Conservation (phyloP, 2,113 vertebrate species). For the Ranitomeya variabilis region DNA sequence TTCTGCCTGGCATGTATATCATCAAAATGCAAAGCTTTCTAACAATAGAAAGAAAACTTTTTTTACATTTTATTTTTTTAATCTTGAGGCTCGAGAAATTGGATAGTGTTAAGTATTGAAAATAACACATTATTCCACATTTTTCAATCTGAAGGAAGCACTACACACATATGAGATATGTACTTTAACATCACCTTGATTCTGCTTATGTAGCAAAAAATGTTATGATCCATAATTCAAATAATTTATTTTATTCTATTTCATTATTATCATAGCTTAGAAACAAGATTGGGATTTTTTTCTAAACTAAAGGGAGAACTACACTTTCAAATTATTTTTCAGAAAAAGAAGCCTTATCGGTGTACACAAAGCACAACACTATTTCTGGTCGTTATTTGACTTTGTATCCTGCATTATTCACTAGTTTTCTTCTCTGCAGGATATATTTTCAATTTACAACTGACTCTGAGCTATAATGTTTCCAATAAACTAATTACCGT, state of each 20-base stretch:
- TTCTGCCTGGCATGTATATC: constrained; percentile 2
- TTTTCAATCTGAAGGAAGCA: background rate
- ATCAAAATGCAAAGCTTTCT: constrained; percentile 6
- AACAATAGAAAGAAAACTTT: background rate
- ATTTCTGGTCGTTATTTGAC: too few species aligned
- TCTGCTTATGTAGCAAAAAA: background rate
- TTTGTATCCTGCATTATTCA: too few species aligned
- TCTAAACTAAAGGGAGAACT: background rate
- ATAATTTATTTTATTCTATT: background rate
- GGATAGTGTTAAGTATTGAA: background rate
- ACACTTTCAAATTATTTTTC: too few species aligned
- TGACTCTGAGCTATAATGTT: too few species aligned
- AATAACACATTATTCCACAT: constrained; percentile 11
- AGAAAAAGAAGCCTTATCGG: too few species aligned
- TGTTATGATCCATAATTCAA: background rate
- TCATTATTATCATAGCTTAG: background rate
- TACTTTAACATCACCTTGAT: background rate
- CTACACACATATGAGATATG: background rate
- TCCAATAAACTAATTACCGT: too few species aligned
- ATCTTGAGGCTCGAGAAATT: background rate
- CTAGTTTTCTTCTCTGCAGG: too few species aligned
- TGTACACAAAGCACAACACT: too few species aligned
- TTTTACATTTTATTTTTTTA: background rate
- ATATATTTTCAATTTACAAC: too few species aligned
- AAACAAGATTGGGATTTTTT: background rate